phyloP scores from a whole-genome alignment of 2,888 invertebrate species.

The Selenia dentaria region DNA sequence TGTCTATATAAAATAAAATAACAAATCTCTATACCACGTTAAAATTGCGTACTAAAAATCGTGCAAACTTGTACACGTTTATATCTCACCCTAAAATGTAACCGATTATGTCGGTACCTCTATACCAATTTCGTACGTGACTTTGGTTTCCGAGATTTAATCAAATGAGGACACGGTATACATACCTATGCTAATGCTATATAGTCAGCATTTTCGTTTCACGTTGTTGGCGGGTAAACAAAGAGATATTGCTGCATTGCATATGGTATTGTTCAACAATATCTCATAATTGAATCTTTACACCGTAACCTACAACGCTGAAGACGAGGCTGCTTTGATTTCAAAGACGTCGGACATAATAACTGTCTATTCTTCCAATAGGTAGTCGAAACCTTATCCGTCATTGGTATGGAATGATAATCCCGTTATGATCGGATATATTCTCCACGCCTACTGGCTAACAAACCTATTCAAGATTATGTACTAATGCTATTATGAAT shows the following conservation, averaged over 20 bases:
- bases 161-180: constrained; percentile 53
- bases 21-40: too few relatives aligned
- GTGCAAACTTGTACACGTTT: constrained; percentile 2
- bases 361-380: constrained; percentile 19
- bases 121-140: constrained; percentile 31
- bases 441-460: constrained; percentile 28
- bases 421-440: constrained; percentile 34
- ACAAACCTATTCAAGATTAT: constrained; percentile 50
- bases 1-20: too few relatives aligned
- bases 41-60: too few relatives aligned
- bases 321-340: constrained; percentile 44
- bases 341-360: constrained; percentile 29
- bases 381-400: constrained; percentile 23
- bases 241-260: constrained; percentile 66
- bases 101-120: constrained; percentile 18
- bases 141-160: constrained; percentile 39
- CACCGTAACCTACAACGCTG: constrained; percentile 57
- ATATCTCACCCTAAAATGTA: constrained; percentile 9
- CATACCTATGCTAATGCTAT: constrained; percentile 26
- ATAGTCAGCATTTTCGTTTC: constrained; percentile 60
- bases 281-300: constrained; percentile 77
- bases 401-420: constrained; percentile 28
- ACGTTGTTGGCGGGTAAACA: constrained; percentile 61
- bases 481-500: constrained; percentile 54
- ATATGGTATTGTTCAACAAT: constrained; percentile 69